Base-by-base conservation (phyloP, 2,797 vertebrate species). In the Ptychadena robeensis region DNA sequence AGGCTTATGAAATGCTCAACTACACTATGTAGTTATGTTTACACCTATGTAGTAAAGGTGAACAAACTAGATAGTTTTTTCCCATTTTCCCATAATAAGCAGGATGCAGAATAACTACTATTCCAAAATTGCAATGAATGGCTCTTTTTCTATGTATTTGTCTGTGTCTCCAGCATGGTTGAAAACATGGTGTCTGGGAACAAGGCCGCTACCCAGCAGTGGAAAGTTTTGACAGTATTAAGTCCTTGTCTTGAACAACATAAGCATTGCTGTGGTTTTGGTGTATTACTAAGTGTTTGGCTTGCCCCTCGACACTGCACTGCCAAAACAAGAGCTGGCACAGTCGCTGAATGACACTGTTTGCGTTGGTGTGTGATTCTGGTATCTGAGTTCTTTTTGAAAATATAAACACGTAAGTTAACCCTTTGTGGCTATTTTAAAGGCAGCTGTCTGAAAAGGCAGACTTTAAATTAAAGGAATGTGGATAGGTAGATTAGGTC, bases 251-350 rank as follows among this genome's bases (percentile, higher is more conserved):
- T 9, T 74, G 72, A 73, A 81, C 30, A 75, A 18, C 27, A 31
- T 64, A 30, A 9, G 71, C 15, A 59, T 79, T 73, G 35, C 61
- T 78, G 68, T 34, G 75, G 75, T 72, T 79, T 38, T 78, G 31
- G 37, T 73, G 31, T 66, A 44, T 65, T 38, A 28, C 63, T 79
- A 9, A 68, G 48, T 61, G 35, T 64, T 69, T 84, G 77, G 77
- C 82, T 79, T 32, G 10, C 28, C 38, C 74, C 64, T 22, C n/a
- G 15, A 53, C n/a, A 71, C n/a, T 12, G 28, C n/a, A 4, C 82
- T 84, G 70, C 64, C 82, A 84, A 64, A 37, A 27, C 44, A 48
- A 77, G 35, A 37, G 67, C 38, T 75, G 82, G 77, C 71, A 80
- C 11, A 25, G 53, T 80, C 18, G 31, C 35, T n/a, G 25, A 34